phyloP scores from a whole-genome alignment of 1,140 invertebrate genomes.

The Zaprionus nigranus region DNA sequence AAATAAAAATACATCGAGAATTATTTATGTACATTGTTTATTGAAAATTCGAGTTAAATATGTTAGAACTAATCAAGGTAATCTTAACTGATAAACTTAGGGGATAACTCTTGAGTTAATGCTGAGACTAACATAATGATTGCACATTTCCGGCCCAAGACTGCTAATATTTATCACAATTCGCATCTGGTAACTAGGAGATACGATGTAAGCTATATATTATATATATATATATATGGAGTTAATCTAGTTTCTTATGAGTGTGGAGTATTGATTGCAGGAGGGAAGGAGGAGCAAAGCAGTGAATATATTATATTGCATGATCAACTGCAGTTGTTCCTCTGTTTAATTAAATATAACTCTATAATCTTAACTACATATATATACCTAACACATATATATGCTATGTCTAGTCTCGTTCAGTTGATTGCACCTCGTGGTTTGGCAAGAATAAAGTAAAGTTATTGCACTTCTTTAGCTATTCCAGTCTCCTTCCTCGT shows the following conservation, averaged over 20 bases:
- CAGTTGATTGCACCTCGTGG: conserved; percentile 66
- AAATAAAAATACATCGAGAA: too few relatives aligned
- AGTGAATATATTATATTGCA: conserved; percentile 27
- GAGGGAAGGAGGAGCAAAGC: background rate
- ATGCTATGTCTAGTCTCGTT: background rate
- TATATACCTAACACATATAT: too few relatives aligned
- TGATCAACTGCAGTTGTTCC: conserved; percentile 7
- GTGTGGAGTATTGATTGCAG: conserved; percentile 3
- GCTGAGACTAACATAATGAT: conserved; percentile 68
- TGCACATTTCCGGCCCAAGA: conserved; percentile 84
- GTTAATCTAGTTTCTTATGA: background rate
- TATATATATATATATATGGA: background rate
- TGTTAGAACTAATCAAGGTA: background rate
- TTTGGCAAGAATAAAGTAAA: conserved; percentile 73
- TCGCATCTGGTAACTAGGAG: conserved; percentile 63
- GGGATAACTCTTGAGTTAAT: conserved; percentile 15
- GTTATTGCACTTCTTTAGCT: conserved; percentile 68
- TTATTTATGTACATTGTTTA: conserved; percentile 24
- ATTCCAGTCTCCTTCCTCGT: conserved; percentile 17
- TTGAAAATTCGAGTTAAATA: conserved; percentile 4
- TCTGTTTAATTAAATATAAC: conserved; percentile 14
- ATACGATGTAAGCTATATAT: conserved; percentile 52
- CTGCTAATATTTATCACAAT: conserved; percentile 84
- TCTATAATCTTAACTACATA: conserved; percentile 15
- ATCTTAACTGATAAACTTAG: conserved; percentile 6